Conservation (phyloP, 2,888 invertebrate genomes). For the Mylabris sibirica region DNA sequence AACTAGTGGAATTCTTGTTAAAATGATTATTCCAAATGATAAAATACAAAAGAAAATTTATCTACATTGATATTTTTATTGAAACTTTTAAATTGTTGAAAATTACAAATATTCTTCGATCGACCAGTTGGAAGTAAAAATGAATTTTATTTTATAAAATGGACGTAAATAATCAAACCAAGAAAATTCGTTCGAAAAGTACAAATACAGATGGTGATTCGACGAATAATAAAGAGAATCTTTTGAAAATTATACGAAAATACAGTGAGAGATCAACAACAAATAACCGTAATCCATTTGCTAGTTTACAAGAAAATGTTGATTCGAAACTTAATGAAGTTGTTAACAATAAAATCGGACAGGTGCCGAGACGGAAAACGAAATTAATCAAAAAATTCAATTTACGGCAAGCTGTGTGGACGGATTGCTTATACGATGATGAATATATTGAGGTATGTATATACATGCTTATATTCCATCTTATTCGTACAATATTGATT, state of each 20-base stretch:
- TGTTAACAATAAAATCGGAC: not conserved
- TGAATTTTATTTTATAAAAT: not conserved
- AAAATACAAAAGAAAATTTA: not conserved
- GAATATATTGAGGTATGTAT: not conserved
- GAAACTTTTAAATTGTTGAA: not conserved
- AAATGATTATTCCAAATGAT: too few relatives aligned
- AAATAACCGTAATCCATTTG: not conserved
- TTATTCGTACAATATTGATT: not conserved
- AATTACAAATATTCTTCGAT: not conserved
- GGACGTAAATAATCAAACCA: not conserved
- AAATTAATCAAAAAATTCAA: not conserved
- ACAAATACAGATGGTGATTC: not conserved
- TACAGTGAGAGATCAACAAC: not conserved
- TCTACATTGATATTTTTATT: not conserved
- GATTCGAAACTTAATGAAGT: not conserved
- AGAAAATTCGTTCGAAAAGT: not conserved
- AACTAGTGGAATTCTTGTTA: too few relatives aligned
- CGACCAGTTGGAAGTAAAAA: not conserved
- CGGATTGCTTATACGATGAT: not conserved
- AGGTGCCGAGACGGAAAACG: not conserved
- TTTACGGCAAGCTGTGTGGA: not conserved
- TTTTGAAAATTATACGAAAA: not conserved
- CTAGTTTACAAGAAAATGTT: not conserved
- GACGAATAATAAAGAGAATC: not conserved
- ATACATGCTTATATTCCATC: too few relatives aligned